Conservation (phyloP, 2,888 invertebrate genomes). For the Yponomeuta sedellus region DNA sequence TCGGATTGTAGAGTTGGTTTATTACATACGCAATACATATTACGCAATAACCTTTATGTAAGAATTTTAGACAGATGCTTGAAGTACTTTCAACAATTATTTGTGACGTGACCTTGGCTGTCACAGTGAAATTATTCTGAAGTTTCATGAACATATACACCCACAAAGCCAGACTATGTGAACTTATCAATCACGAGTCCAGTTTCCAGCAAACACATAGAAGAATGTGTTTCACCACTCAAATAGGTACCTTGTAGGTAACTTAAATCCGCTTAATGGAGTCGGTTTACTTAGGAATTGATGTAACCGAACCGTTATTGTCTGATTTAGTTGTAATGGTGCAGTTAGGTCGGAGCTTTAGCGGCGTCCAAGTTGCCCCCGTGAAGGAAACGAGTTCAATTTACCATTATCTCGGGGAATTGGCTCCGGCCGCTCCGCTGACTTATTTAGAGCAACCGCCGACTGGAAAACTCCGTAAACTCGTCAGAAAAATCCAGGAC, state of each 20-base stretch:
- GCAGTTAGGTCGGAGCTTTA: slow-evolving; percentile 46
- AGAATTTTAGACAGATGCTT: too few relatives aligned
- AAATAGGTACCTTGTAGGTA: slow-evolving; percentile 12
- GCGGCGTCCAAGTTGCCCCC: slow-evolving; percentile 34
- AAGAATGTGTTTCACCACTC: not conserved
- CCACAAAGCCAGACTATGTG: too few relatives aligned
- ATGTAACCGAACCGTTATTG: slow-evolving; percentile 38
- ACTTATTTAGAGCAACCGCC: slow-evolving; percentile 36
- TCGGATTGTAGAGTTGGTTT: too few relatives aligned
- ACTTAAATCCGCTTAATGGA: slow-evolving; percentile 30
- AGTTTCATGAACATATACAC: too few relatives aligned
- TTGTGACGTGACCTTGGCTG: too few relatives aligned
- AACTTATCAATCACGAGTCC: not conserved
- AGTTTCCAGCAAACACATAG: not conserved
- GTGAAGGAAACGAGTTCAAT: slow-evolving; percentile 64
- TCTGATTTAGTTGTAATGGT: slow-evolving; percentile 48
- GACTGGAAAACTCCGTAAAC: not conserved
- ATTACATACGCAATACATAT: too few relatives aligned
- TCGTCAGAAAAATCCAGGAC: not conserved
- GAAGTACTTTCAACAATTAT: too few relatives aligned
- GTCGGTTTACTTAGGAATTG: slow-evolving; percentile 31
- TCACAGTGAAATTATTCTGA: too few relatives aligned
- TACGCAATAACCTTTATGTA: too few relatives aligned
- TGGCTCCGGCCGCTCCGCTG: slow-evolving; percentile 42
- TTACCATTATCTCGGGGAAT: slow-evolving; percentile 61